Evolutionary conservation across 2,888 invertebrate genomes (phyloP).

Genomic region (Netelia melanura): DNA sequence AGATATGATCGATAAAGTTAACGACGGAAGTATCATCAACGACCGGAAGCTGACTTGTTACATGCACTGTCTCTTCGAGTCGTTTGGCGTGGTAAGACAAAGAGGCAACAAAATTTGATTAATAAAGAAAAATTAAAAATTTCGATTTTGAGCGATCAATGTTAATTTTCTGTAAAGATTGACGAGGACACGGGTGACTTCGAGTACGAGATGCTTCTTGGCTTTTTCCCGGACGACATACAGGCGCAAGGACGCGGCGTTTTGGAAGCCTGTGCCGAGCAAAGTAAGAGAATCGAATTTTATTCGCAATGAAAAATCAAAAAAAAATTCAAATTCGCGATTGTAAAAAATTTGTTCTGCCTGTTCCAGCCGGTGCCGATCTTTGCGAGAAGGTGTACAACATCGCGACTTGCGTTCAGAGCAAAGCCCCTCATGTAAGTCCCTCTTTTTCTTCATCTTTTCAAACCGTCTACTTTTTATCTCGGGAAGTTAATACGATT

Average conservation of each 20-base stretch:
- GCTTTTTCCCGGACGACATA: slow-evolving; percentile 77
- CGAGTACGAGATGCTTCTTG: slow-evolving; percentile 79
- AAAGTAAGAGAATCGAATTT: slow-evolving; percentile 68
- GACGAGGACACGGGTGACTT: slow-evolving; percentile 79
- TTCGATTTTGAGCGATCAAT: background rate
- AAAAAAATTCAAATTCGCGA: background rate
- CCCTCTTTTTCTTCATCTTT: background rate
- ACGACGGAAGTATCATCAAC: slow-evolving; percentile 73
- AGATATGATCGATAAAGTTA: slow-evolving; percentile 79
- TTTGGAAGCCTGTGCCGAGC: slow-evolving; percentile 72
- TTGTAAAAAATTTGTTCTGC: background rate
- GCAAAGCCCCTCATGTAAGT: slow-evolving; percentile 77
- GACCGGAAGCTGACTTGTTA: slow-evolving; percentile 80
- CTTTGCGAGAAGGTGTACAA: slow-evolving; percentile 78
- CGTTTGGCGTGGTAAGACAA: slow-evolving; percentile 80
- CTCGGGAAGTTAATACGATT: no score
- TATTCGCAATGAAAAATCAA: background rate
- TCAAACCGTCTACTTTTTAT: background rate
- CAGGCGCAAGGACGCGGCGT: slow-evolving; percentile 69
- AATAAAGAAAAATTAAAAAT: background rate
- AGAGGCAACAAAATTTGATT: background rate
- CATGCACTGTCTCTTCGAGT: slow-evolving; percentile 80
- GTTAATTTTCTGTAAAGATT: slow-evolving; percentile 69
- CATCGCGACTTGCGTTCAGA: slow-evolving; percentile 76
- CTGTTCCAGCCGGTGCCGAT: slow-evolving; percentile 75